These are phyloP conservation scores for Pterostichus madidus DNA, from an alignment of 2,888 invertebrate species.

Conservation along the genomic window DNA sequence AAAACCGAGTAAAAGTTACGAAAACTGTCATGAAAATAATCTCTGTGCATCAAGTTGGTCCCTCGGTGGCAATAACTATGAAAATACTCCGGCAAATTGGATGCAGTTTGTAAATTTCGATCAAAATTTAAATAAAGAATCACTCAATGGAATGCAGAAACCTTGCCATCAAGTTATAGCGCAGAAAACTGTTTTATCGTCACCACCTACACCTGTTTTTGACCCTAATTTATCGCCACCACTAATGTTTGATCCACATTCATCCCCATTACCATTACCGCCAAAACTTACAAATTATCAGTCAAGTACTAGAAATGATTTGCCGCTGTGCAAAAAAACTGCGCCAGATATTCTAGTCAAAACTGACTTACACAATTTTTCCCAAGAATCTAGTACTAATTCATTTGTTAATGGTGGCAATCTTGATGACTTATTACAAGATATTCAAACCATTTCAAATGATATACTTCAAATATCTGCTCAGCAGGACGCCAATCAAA, in stretches of 20 bases:
- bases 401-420: constrained; percentile 82
- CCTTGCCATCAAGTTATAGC: constrained; percentile 8
- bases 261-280: neutral
- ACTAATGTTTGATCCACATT: neutral
- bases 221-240: constrained; percentile 11
- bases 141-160: no score
- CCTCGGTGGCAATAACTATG: constrained; percentile 10
- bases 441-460: constrained; percentile 82
- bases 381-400: constrained; percentile 69
- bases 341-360: constrained; percentile 57
- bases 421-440: constrained; percentile 84
- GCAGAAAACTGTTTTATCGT: constrained; percentile 37
- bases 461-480: constrained; percentile 73
- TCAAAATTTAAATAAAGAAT: constrained; percentile 18
- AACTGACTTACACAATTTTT: constrained; percentile 53
- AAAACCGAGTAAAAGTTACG: constrained; percentile 73
- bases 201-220: constrained; percentile 16
- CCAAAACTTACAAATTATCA: neutral
- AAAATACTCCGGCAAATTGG: constrained; percentile 32
- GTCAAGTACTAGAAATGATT: neutral
- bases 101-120: constrained; percentile 54
- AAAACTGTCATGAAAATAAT: constrained; percentile 70
- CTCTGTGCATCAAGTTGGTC: constrained; percentile 49
- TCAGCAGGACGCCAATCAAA: constrained; percentile 17
- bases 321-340: constrained; percentile 43